Base-by-base conservation (phyloP, 2,888 invertebrate species). In the Cosmia trapezina region DNA sequence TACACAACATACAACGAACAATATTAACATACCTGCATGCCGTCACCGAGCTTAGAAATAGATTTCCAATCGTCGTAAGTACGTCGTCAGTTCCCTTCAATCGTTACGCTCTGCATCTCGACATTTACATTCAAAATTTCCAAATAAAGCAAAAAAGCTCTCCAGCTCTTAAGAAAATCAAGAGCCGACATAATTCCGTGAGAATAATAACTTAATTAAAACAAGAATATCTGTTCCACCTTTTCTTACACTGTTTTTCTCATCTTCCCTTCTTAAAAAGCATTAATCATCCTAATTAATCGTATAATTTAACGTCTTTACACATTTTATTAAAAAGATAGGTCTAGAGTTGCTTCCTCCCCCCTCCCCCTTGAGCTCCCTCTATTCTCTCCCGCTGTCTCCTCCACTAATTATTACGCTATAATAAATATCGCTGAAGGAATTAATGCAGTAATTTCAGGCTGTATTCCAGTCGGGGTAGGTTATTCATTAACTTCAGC, bases 371-470 rank as follows among this genome's bases (percentile, higher is more conserved):
- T 54, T 3, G 17, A 37, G 33, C 28, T 56, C 78, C 63, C 76
- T 74, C 68, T 69, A 65, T 74, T 65, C 74, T 63, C 54, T 19
- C n/a, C 67, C 66, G 61, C 73, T 74, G 76, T 83, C 83, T 82
- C 82, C 85, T 84, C 77, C 84, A 81, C 87, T 88, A 89, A 90
- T 90, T 90, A 89, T 87, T 87, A 87, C 83, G 82, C 86, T 84
- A 87, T 88, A 89, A 90, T 91, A 91, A 91, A 90, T 90, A 91
- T 87, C 87, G 86, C 83, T 73, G 71, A 75, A 84, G 84, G 87
- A 90, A 88, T 91, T 91, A 91, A 89, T 89, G 90, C 89, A 87
- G 90, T 89, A 91, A 91, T 91, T 91, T 88, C 78, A 82, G 84
- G 80, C 86, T 79, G 83, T 89, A 73, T 85, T 87, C 83, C 80